phyloP scores from a whole-genome alignment of 1,140 invertebrate genomes.

The Cydia strobilella region DNA sequence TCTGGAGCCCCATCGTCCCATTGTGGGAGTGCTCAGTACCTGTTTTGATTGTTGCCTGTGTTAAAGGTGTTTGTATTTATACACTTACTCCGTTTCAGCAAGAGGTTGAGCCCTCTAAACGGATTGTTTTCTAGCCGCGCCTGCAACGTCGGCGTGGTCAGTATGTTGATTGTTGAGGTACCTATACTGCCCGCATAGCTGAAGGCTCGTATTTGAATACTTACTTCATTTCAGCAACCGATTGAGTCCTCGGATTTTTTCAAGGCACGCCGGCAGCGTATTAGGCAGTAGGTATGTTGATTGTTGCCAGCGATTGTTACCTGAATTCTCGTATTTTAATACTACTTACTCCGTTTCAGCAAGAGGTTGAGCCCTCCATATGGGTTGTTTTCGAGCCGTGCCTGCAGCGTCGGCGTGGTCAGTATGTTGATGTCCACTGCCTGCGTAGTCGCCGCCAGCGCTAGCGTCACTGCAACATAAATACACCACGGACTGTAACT shows the following conservation, averaged over 20 bases:
- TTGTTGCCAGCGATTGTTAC: too few species aligned
- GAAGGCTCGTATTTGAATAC: too few species aligned
- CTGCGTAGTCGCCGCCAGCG: conserved; percentile 35
- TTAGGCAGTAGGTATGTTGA: too few species aligned
- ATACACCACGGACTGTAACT: too few species aligned
- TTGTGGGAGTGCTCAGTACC: too few species aligned
- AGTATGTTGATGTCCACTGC: conserved; percentile 46
- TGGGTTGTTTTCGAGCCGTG: conserved; percentile 46
- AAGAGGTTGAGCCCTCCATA: conserved; percentile 54
- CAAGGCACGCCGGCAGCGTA: too few species aligned
- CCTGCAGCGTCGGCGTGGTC: conserved; percentile 43
- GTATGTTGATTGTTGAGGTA: conserved; percentile 44
- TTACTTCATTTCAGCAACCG: too few species aligned
- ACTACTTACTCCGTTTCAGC: conserved; percentile 53
- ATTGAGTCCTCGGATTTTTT: too few species aligned
- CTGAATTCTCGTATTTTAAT: too few species aligned
- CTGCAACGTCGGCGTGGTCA: conserved; percentile 45
- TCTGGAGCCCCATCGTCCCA: too few species aligned
- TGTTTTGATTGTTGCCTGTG: too few species aligned
- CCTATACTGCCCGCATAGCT: too few species aligned
- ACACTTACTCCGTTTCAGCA: conserved; percentile 53
- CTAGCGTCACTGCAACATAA: conserved; percentile 35
- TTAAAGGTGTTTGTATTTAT: neutral
- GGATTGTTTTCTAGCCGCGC: conserved; percentile 47
- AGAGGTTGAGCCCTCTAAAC: conserved; percentile 51